These are phyloP conservation scores for Drosophila demipolita DNA, from an alignment of 2,888 invertebrate genomes.

Conservation along the genomic window DNA sequence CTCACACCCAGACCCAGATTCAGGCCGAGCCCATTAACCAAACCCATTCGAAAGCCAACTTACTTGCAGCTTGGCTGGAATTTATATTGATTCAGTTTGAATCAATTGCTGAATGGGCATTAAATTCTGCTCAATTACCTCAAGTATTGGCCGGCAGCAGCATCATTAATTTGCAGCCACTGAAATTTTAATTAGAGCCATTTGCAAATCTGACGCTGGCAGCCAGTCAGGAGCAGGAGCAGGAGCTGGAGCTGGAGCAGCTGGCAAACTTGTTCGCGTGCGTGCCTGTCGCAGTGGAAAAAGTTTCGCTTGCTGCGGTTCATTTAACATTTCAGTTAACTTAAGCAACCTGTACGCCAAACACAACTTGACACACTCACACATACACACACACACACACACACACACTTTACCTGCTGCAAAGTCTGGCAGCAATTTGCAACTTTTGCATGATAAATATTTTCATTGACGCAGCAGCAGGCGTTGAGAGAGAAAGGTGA, in stretches of 20 bases:
- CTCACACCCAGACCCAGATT: background rate
- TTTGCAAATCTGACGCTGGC: conserved; percentile 25
- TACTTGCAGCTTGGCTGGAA: conserved; percentile 1
- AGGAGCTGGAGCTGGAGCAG: background rate
- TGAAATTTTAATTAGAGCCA: conserved; percentile 67
- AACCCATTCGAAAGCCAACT: background rate
- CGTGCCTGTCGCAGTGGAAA: conserved; percentile 63
- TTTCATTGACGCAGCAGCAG: conserved; percentile 57
- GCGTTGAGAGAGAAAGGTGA: background rate
- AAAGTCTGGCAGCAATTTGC: conserved; percentile 41
- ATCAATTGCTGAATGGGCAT: conserved; percentile 27
- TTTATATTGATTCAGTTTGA: conserved; percentile 48
- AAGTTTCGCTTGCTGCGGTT: conserved; percentile 57
- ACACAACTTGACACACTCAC: conserved; percentile 57
- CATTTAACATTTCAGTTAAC: conserved; percentile 65
- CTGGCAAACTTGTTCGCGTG: conserved; percentile 1
- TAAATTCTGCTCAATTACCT: conserved; percentile 57
- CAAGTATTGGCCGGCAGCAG: conserved; percentile 42
- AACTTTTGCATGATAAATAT: conserved; percentile 64
- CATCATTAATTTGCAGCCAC: conserved; percentile 59
- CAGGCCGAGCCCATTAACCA: background rate
- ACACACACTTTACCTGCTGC: conserved; percentile 42
- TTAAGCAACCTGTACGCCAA: conserved; percentile 35
- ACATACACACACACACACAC: background rate
- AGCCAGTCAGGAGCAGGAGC: conserved; percentile 2